phyloP scores from a whole-genome alignment of 53 echinoderm and acorn worm genomes.

The Holothuria leucospilota region DNA sequence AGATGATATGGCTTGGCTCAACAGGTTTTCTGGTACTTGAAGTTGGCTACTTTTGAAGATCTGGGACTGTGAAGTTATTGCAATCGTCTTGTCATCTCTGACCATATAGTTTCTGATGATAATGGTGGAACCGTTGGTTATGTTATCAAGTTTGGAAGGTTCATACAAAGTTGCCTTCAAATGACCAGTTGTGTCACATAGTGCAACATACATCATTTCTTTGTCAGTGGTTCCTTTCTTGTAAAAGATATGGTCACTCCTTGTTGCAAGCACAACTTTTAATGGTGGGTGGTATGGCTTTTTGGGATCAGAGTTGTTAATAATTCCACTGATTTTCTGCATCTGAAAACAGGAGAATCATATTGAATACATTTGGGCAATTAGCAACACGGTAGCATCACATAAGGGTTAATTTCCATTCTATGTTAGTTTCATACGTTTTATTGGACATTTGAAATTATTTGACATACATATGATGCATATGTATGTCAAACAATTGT shows the following conservation, averaged over 20 bases:
- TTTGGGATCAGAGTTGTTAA: not conserved
- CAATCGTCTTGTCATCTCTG: slow-evolving; percentile 25
- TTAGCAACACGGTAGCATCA: too few relatives aligned
- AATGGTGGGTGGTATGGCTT: slow-evolving; percentile 30
- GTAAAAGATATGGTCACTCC: not conserved
- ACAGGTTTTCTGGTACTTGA: not conserved
- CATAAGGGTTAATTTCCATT: too few relatives aligned
- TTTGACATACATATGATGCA: too few relatives aligned
- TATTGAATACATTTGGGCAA: too few relatives aligned
- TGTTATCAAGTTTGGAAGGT: too few relatives aligned
- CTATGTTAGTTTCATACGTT: too few relatives aligned
- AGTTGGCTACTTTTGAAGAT: slow-evolving; percentile 34
- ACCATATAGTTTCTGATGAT: not conserved
- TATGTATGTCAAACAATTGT: too few relatives aligned
- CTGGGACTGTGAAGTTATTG: slow-evolving; percentile 1
- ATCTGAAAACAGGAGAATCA: not conserved
- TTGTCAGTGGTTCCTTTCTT: slow-evolving; percentile 19
- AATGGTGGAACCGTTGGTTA: slow-evolving; percentile 15
- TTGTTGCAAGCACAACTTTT: slow-evolving; percentile 17
- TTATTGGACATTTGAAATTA: too few relatives aligned
- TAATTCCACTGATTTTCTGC: slow-evolving; percentile 15
- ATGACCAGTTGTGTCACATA: not conserved
- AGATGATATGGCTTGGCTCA: not conserved
- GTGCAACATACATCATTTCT: slow-evolving; percentile 15
- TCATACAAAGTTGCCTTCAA: too few relatives aligned